These are phyloP conservation scores for Pantherophis guttatus DNA, from an alignment of 2,113 vertebrate species.

Conservation along the genomic window DNA sequence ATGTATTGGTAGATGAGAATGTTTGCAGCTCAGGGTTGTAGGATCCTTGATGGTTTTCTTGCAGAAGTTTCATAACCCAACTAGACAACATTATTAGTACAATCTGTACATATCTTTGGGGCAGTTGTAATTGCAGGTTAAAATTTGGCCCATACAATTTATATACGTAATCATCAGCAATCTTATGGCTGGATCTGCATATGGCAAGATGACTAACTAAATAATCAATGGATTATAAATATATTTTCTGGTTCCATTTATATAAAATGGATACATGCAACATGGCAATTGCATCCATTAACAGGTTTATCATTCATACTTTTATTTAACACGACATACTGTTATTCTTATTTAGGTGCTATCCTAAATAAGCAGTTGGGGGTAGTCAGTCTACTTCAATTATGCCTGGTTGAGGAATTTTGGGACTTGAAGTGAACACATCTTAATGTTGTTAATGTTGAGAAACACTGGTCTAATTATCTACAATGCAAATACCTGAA, in stretches of 20 bases:
- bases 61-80: background rate
- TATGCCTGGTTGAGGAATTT: background rate
- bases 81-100: background rate
- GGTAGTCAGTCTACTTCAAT: slow-evolving; percentile 41
- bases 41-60: background rate
- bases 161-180: background rate
- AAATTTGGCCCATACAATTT: background rate
- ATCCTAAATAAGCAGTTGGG: slow-evolving; percentile 51
- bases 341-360: slow-evolving; percentile 43
- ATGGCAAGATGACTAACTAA: background rate
- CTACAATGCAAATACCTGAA: slow-evolving; percentile 49
- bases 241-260: background rate
- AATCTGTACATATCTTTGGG: background rate
- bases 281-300: background rate
- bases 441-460: background rate
- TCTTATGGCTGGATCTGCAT: background rate
- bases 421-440: background rate
- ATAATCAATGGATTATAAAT: background rate
- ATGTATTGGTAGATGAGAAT: background rate
- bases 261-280: background rate
- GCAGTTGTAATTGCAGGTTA: background rate
- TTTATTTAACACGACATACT: slow-evolving; percentile 23
- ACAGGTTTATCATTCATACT: slow-evolving; percentile 6
- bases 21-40: background rate
- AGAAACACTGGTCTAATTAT: slow-evolving; percentile 27